Evolutionary conservation across 2,113 vertebrate genomes (phyloP).

Genomic region (Panurus biarmicus): DNA sequence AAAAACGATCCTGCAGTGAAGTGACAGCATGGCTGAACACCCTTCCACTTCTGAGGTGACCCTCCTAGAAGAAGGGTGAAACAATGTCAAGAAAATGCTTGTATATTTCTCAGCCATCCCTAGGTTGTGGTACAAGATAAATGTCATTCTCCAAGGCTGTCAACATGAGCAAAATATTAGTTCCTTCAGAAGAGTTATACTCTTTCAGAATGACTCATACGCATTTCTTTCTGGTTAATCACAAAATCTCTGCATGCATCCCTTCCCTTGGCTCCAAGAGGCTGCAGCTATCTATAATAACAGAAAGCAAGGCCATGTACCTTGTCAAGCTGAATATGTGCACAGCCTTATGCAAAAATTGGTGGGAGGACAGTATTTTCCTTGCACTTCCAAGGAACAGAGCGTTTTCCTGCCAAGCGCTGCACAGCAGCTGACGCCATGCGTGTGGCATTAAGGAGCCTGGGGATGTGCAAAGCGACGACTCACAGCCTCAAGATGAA

Average conservation of each 20-base stretch:
- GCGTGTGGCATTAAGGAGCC: background rate
- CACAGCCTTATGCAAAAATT: background rate
- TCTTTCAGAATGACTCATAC: background rate
- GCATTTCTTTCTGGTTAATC: conserved; percentile 29
- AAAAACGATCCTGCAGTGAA: background rate
- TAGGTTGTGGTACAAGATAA: background rate
- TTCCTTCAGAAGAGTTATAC: background rate
- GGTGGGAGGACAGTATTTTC: background rate
- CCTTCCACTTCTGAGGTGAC: background rate
- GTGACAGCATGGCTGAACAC: background rate
- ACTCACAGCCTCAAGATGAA: background rate
- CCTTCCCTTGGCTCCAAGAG: background rate
- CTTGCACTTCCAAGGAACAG: background rate
- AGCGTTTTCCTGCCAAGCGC: background rate
- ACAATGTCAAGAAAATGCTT: background rate
- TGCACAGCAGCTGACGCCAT: background rate
- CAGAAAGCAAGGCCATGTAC: conserved; percentile 1
- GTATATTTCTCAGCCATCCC: background rate
- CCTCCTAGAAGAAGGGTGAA: background rate
- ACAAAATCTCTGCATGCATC: background rate
- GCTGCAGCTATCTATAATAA: background rate
- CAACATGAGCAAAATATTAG: background rate
- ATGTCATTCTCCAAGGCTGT: background rate
- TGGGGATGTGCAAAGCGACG: background rate
- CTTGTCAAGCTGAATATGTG: background rate